phyloP scores from a whole-genome alignment of 2,888 invertebrate genomes.

The Phalera bucephala region DNA sequence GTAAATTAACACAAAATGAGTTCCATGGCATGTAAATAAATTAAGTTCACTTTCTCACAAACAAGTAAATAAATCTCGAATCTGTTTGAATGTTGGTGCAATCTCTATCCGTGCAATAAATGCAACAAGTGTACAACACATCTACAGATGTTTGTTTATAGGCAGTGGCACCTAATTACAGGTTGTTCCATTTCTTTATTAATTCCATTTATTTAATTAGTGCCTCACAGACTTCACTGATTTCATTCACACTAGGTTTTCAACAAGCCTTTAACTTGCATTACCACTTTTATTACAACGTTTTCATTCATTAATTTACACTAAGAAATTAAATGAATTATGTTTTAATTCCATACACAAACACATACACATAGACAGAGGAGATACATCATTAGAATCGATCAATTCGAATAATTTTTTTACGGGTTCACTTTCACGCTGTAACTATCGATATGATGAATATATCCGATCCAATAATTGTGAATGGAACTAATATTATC shows the following conservation, averaged over 20 bases:
- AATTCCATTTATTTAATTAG: conserved; percentile 44
- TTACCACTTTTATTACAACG: neutral
- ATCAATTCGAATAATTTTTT: too few species aligned
- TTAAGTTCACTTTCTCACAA: conserved; percentile 67
- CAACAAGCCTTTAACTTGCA: too few species aligned
- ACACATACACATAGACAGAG: neutral
- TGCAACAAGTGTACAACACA: conserved; percentile 48
- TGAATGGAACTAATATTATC: too few species aligned
- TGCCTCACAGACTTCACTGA: conserved; percentile 5
- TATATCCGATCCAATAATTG: too few species aligned
- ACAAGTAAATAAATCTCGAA: conserved; percentile 52
- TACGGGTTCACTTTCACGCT: too few species aligned
- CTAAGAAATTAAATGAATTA: too few species aligned
- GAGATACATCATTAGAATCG: neutral
- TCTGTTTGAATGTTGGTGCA: conserved; percentile 65
- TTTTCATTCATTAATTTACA: neutral
- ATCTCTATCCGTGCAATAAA: neutral
- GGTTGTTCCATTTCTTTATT: conserved; percentile 38
- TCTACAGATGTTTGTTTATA: conserved; percentile 48
- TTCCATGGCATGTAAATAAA: conserved; percentile 50
- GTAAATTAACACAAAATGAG: conserved; percentile 61
- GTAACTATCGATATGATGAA: too few species aligned
- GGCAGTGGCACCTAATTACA: conserved; percentile 31
- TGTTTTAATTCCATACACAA: neutral
- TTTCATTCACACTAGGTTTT: too few species aligned